phyloP scores from a whole-genome alignment of 1,140 invertebrate species.

The Drosophila sproati region DNA sequence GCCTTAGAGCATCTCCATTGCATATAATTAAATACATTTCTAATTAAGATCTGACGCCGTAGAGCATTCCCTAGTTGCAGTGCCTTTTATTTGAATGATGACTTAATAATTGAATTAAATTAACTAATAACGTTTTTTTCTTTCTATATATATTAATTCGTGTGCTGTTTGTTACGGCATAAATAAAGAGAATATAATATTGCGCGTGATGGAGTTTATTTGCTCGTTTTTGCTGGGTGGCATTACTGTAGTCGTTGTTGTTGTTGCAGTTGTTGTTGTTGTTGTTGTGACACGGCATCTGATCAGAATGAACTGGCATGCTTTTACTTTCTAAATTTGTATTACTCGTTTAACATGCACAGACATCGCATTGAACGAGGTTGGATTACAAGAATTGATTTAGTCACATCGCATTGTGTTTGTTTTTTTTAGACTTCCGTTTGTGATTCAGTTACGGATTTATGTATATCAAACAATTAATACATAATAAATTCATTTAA shows the following conservation, averaged over 20 bases:
- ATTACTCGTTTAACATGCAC: conserved; percentile 55
- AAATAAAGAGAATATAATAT: conserved; percentile 73
- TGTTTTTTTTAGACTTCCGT: conserved; percentile 65
- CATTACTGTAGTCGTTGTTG: conserved; percentile 11
- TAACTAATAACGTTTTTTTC: conserved; percentile 67
- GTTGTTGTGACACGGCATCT: conserved; percentile 29
- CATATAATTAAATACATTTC: not conserved
- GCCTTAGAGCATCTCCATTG: conserved; percentile 20
- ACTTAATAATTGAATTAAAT: conserved; percentile 66
- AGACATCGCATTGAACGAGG: not conserved
- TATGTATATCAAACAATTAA: conserved; percentile 58
- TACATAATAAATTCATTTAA: conserved; percentile 73
- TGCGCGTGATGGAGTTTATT: conserved; percentile 49
- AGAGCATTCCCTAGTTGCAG: conserved; percentile 26
- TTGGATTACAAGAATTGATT: conserved; percentile 53
- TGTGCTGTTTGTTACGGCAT: conserved; percentile 60
- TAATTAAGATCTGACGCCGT: not conserved
- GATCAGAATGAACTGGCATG: conserved; percentile 42
- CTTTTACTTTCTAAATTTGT: conserved; percentile 83
- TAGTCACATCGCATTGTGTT: conserved; percentile 32
- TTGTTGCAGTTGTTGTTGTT: conserved; percentile 13
- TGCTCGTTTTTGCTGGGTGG: conserved; percentile 16
- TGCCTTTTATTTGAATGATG: conserved; percentile 11
- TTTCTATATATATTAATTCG: conserved; percentile 48
- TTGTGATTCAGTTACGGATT: conserved; percentile 63